Conservation (phyloP, 2,888 invertebrate species). For the Campaea margaritaria region DNA sequence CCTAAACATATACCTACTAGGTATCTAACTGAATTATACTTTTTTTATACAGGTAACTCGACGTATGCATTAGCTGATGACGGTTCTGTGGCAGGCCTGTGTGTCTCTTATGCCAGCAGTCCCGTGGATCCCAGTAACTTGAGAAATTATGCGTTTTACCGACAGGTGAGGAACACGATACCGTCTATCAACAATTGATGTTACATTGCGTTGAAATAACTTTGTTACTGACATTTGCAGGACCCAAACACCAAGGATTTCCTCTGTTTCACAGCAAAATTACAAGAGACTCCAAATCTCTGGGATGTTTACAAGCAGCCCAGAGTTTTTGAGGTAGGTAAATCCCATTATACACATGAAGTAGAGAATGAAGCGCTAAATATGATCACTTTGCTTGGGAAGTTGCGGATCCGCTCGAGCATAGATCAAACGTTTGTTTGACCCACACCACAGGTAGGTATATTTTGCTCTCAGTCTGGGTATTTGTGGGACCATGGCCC, state of each 20-base stretch:
- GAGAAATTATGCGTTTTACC: slow-evolving; percentile 69
- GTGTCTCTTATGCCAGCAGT: slow-evolving; percentile 68
- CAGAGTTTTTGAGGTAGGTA: slow-evolving; percentile 72
- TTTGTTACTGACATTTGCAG: slow-evolving; percentile 46
- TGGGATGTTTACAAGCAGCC: slow-evolving; percentile 69
- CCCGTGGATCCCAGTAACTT: slow-evolving; percentile 66
- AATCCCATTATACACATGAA: too few species aligned
- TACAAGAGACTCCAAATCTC: slow-evolving; percentile 77
- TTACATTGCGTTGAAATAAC: background rate
- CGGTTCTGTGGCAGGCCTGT: slow-evolving; percentile 64
- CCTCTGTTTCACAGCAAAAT: slow-evolving; percentile 69
- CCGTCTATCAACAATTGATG: too few species aligned
- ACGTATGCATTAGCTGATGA: slow-evolving; percentile 61
- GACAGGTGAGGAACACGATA: slow-evolving; percentile 67
- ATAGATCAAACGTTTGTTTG: too few species aligned
- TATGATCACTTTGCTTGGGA: too few species aligned
- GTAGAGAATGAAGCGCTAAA: too few species aligned
- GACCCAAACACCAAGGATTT: slow-evolving; percentile 75
- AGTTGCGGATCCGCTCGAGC: too few species aligned
- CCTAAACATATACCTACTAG: background rate
- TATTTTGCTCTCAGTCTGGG: too few species aligned
- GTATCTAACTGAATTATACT: background rate
- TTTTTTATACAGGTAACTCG: slow-evolving; percentile 62
- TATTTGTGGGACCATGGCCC: too few species aligned
- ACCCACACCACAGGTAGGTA: too few species aligned